These are phyloP conservation scores for Monomorium pharaonis DNA, from an alignment of 1,140 invertebrate species.

Conservation along the genomic window DNA sequence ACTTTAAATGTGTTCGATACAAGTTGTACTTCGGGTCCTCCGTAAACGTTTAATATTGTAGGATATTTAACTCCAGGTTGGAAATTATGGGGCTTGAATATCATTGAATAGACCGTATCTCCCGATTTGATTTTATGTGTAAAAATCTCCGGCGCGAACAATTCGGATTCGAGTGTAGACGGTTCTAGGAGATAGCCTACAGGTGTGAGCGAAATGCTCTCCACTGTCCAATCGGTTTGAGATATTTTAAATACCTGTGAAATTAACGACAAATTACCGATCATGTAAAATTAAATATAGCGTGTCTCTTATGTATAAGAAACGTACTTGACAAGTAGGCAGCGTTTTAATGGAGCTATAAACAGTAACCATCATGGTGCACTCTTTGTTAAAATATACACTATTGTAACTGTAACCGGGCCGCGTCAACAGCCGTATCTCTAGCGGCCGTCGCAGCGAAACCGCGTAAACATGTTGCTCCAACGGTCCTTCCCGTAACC, in stretches of 20 bases:
- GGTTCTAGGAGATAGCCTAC: constrained; percentile 90
- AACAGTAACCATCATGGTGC: constrained; percentile 93
- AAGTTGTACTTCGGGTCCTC: constrained; percentile 98
- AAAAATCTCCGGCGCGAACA: constrained; percentile 91
- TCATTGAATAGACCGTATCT: constrained; percentile 94
- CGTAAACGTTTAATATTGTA: constrained; percentile 98
- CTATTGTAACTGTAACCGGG: constrained; percentile 91
- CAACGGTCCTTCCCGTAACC: constrained; percentile 91
- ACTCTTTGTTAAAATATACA: constrained; percentile 94
- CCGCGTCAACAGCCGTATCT: constrained; percentile 90
- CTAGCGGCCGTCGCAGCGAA: constrained; percentile 88
- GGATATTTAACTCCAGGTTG: constrained; percentile 93
- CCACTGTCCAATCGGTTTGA: constrained; percentile 88
- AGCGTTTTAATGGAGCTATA: constrained; percentile 95
- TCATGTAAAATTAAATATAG: not conserved
- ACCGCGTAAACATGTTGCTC: constrained; percentile 94
- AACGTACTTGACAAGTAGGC: constrained; percentile 89
- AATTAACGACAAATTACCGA: not conserved
- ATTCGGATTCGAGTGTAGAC: constrained; percentile 86
- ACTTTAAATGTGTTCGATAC: constrained; percentile 98
- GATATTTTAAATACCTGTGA: constrained; percentile 89
- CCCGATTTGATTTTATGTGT: constrained; percentile 90
- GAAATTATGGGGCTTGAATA: constrained; percentile 95
- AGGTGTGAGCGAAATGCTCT: constrained; percentile 88
- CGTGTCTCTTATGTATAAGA: not conserved